phyloP scores from a whole-genome alignment of 2,888 invertebrate species.

The Sinopyrophorus schimmeli region DNA sequence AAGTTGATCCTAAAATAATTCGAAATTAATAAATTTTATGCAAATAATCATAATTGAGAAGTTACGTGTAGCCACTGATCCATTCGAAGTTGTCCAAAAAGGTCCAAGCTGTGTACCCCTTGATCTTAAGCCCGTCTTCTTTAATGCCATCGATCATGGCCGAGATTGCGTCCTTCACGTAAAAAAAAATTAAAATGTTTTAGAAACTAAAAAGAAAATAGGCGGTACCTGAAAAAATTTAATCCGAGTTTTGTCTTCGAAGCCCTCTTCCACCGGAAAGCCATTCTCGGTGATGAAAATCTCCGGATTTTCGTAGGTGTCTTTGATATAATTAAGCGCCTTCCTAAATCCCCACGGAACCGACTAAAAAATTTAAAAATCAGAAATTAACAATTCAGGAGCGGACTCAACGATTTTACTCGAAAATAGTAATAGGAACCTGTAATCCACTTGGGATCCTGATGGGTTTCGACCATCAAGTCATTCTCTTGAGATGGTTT shows the following conservation, averaged over 20 bases:
- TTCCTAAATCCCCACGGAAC: slow-evolving; percentile 63
- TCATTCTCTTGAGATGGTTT: slow-evolving; percentile 40
- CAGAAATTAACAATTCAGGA: no score
- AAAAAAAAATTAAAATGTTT: background rate
- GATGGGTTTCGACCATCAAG: slow-evolving; percentile 43
- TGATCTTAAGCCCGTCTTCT: slow-evolving; percentile 56
- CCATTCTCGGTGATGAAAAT: slow-evolving; percentile 65
- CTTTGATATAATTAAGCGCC: slow-evolving; percentile 55
- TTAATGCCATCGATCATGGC: slow-evolving; percentile 40
- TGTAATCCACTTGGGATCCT: slow-evolving; percentile 4
- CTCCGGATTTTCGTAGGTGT: slow-evolving; percentile 55
- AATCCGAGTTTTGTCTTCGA: slow-evolving; percentile 57
- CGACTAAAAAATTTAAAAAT: background rate
- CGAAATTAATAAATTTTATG: background rate
- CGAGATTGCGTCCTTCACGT: slow-evolving; percentile 41
- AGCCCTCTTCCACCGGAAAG: slow-evolving; percentile 56
- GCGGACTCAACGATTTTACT: no score
- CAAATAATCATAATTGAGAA: background rate
- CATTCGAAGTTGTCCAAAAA: slow-evolving; percentile 68
- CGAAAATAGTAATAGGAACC: background rate
- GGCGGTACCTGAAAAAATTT: slow-evolving; percentile 42
- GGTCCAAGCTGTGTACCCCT: slow-evolving; percentile 65
- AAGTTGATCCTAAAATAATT: slow-evolving; percentile 62
- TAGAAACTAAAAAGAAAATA: no score
- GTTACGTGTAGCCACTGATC: slow-evolving; percentile 59